phyloP scores from a whole-genome alignment of 2,888 invertebrate genomes.

The Eupithecia dodoneata region DNA sequence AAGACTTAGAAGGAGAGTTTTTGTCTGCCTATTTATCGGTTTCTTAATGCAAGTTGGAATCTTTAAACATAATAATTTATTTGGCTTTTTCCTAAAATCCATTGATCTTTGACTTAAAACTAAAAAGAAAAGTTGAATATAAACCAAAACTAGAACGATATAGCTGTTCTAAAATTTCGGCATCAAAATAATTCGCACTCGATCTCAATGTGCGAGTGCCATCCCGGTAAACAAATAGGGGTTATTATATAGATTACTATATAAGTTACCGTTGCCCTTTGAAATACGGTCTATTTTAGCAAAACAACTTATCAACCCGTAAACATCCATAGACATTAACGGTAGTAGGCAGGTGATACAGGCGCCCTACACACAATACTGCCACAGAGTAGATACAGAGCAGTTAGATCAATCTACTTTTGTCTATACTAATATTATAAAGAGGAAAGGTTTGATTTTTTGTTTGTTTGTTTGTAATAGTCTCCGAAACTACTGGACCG shows the following conservation, averaged over 20 bases:
- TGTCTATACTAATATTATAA: too few species aligned
- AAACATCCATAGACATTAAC: constrained; percentile 42
- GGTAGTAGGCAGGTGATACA: constrained; percentile 40
- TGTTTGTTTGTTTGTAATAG: too few species aligned
- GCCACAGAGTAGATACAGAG: constrained; percentile 8
- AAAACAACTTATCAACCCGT: constrained; percentile 29
- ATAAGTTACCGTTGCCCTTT: constrained; percentile 26
- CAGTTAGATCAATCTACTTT: background rate
- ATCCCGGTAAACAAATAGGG: constrained; percentile 1
- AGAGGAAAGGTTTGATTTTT: too few species aligned
- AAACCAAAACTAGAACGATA: background rate
- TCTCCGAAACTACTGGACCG: too few species aligned
- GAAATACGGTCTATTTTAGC: constrained; percentile 22
- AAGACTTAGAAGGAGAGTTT: background rate
- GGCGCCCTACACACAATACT: constrained; percentile 30
- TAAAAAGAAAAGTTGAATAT: too few species aligned
- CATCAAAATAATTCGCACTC: background rate
- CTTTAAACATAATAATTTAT: background rate
- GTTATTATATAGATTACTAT: background rate
- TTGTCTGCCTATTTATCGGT: background rate
- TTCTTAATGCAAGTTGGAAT: too few species aligned
- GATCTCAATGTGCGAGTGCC: background rate
- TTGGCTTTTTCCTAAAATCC: background rate
- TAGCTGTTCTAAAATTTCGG: background rate
- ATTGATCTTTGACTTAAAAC: background rate